A percentile compares a stretch with the other conserved stretches of the same genome.
Conservation (phyloP, 1,140 invertebrate species). For the Heliconius hewitsoni region DNA sequence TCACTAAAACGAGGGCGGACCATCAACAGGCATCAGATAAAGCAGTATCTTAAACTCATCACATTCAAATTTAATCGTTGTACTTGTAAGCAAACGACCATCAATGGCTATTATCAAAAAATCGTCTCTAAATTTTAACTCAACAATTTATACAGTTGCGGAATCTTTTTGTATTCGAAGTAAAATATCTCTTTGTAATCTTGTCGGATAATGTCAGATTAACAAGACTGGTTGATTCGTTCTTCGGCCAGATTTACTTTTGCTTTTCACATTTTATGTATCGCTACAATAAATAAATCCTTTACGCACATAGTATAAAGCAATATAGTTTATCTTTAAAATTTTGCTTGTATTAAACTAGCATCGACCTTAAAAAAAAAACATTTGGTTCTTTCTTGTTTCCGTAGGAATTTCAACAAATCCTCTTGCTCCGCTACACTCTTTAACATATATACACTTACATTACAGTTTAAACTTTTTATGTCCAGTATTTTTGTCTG, state of each 20-base stretch:
- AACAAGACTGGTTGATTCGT: conserved; percentile 55
- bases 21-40: neutral
- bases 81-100: neutral
- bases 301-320: neutral
- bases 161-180: conserved; percentile 52
- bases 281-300: conserved; percentile 2
- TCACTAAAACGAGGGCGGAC: neutral
- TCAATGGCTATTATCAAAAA: conserved; percentile 14
- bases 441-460: too few species aligned
- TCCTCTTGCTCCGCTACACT: too few species aligned
- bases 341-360: neutral
- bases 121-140: conserved; percentile 28
- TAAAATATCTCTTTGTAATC: conserved; percentile 68
- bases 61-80: conserved; percentile 3
- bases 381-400: too few species aligned
- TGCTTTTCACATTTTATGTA: conserved; percentile 42
- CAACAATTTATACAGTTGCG: conserved; percentile 14
- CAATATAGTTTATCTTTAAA: neutral
- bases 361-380: too few species aligned
- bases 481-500: too few species aligned
- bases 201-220: conserved; percentile 64
- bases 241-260: conserved; percentile 53
- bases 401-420: too few species aligned
- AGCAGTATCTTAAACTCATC: neutral
- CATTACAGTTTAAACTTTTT: too few species aligned